Evolutionary conservation across 2,888 invertebrate genomes (phyloP), one percentile per base, ranked within the genome.

Genomic region (Sipha maydis): DNA sequence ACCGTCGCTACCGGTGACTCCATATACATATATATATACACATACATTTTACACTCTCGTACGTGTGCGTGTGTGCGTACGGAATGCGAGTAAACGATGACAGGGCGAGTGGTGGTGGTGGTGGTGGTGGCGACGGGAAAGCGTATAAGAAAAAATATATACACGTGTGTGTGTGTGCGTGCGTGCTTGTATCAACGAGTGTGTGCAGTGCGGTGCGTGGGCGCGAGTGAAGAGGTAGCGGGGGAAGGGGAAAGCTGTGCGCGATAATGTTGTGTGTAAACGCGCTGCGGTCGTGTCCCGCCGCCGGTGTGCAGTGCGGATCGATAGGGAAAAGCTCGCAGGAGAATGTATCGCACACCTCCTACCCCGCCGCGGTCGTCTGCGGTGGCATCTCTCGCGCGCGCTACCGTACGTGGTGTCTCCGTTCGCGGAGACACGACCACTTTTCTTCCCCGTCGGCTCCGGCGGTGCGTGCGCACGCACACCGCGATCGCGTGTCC

Each of bases 261-360:
- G 61, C 34, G 67, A 67, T 41, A n/a, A 17, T 79, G 14, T 61
- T 61, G 4, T 83, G 31, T 73, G 54, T 4, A 48, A 41, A 48
- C 73, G 83, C 73, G 83, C 83, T 71, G 83, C 83, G 83, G 83
- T 83, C 73, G 73, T 34, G 31, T n/a, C 28, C 38, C 41, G 61
- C 76, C 48, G 56, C 83, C 77, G 67, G 34, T 11, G 31, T 9
- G 21, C 25, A 11, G 69, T n/a, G 78, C 69, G 85, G 85, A 85
- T 85, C 85, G 67, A 85, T 85, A 85, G 85, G 41, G 77, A 85
- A 78, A 85, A 85, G 69, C 82, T 69, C 69, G 69, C 19, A 41
- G 69, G 82, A 82, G 69, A 82, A 82, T 67, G 34, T 79, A 34
- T 79, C 34, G 34, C 56, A 56, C 56, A 56, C 79, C 67, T 67